Conservation (phyloP, 1,140 invertebrate genomes). For the Mylabris phalerata region DNA sequence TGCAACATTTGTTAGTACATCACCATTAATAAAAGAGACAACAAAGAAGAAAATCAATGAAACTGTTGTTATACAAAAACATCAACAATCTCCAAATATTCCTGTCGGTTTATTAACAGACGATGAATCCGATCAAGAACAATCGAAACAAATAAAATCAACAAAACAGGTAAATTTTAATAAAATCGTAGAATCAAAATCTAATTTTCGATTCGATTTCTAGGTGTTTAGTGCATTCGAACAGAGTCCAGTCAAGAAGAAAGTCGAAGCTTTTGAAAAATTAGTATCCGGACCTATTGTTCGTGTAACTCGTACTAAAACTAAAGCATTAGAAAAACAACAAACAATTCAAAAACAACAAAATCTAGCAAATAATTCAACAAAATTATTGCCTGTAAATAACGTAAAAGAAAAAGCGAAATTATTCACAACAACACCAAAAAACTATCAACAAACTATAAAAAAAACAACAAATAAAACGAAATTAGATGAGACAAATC, state of each 20-base stretch:
- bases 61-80: constrained; percentile 19
- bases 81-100: constrained; percentile 10
- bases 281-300: constrained; percentile 17
- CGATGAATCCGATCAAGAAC: constrained; percentile 23
- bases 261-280: constrained; percentile 56
- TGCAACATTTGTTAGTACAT: constrained; percentile 4
- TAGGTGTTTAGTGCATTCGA: constrained; percentile 49
- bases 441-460: constrained; percentile 11
- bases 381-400: constrained; percentile 21
- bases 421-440: constrained; percentile 22
- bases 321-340: constrained; percentile 32
- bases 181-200: constrained; percentile 14
- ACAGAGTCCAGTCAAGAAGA: constrained; percentile 54
- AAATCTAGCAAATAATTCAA: background rate
- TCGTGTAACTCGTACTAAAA: constrained; percentile 42
- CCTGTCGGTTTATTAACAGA: constrained; percentile 28
- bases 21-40: background rate
- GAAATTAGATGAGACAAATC: constrained; percentile 15
- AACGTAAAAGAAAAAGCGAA: constrained; percentile 39
- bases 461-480: constrained; percentile 2
- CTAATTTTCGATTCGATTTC: too few relatives aligned
- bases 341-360: background rate
- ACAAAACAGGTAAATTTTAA: constrained; percentile 5
- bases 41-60: constrained; percentile 5
- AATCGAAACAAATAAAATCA: constrained; percentile 11